Evolutionary conservation across 1,140 invertebrate genomes (phyloP).

Genomic region (Agraylea sexmaculata): DNA sequence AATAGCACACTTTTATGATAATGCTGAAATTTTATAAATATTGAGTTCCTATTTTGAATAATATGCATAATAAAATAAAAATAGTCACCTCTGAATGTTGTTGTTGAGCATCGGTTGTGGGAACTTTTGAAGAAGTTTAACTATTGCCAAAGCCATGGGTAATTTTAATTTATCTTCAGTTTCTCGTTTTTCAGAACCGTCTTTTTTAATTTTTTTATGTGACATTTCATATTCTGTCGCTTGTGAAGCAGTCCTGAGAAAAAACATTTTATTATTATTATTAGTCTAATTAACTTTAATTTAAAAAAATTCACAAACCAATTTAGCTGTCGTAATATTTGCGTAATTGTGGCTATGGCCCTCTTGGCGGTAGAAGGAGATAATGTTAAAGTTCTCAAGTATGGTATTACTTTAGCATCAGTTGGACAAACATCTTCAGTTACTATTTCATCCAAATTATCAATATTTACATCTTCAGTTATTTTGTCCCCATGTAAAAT

Average conservation of each 20-base stretch:
- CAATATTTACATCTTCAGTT: conserved; percentile 24
- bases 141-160: conserved; percentile 83
- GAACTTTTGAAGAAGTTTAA: conserved; percentile 82
- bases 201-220: conserved; percentile 71
- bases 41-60: conserved; percentile 2
- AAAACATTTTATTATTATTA: conserved; percentile 1
- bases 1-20: conserved; percentile 79
- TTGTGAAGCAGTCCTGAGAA: conserved; percentile 50
- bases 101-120: conserved; percentile 60
- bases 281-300: conserved; percentile 6
- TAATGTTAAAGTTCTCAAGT: conserved; percentile 46
- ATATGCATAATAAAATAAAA: conserved; percentile 21
- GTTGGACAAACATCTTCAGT: too few species aligned
- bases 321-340: conserved; percentile 41
- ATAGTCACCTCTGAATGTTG: conserved; percentile 71
- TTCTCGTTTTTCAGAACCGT: conserved; percentile 48
- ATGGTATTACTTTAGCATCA: too few species aligned
- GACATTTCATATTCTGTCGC: conserved; percentile 61
- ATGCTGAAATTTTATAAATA: conserved; percentile 47
- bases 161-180: conserved; percentile 85
- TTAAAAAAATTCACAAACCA: conserved; percentile 25
- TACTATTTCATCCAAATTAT: too few species aligned
- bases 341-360: conserved; percentile 54
- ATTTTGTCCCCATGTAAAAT: conserved; percentile 25
- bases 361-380: conserved; percentile 58